phyloP scores from a whole-genome alignment of 2,113 vertebrate genomes.

The Zosterops hypoxanthus region DNA sequence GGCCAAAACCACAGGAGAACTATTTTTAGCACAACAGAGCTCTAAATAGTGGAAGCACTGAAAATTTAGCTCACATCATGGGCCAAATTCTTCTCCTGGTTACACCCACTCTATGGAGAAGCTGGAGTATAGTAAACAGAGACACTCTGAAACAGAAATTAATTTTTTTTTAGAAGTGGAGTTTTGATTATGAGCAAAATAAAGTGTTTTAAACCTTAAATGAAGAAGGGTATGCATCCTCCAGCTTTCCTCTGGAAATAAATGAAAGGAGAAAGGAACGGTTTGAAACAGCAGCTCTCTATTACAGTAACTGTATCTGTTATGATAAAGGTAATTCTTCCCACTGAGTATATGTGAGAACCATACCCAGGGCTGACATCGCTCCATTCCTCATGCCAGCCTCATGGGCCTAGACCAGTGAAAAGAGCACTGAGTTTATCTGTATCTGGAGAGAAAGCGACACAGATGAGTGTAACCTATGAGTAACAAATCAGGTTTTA shows the following conservation, averaged over 20 bases:
- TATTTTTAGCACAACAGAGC: constrained; percentile 48
- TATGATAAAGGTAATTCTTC: neutral
- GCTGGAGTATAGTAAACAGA: constrained; percentile 16
- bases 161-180: neutral
- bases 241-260: neutral
- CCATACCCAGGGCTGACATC: neutral
- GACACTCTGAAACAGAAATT: neutral
- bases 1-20: constrained; percentile 62
- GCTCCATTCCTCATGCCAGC: neutral
- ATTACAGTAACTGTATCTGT: neutral
- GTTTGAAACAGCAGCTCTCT: neutral
- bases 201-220: neutral
- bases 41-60: constrained; percentile 62
- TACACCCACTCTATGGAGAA: constrained; percentile 55
- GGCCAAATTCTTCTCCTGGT: constrained; percentile 58
- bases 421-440: neutral
- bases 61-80: constrained; percentile 52
- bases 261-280: neutral
- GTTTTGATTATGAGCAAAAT: neutral
- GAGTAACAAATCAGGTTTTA: constrained; percentile 24
- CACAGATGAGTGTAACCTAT: neutral
- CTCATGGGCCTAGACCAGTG: neutral
- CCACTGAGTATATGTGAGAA: neutral
- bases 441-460: neutral
- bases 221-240: neutral